These are phyloP conservation scores for Onychostruthus taczanowskii DNA, from an alignment of 2,113 vertebrate species.

Conservation along the genomic window DNA sequence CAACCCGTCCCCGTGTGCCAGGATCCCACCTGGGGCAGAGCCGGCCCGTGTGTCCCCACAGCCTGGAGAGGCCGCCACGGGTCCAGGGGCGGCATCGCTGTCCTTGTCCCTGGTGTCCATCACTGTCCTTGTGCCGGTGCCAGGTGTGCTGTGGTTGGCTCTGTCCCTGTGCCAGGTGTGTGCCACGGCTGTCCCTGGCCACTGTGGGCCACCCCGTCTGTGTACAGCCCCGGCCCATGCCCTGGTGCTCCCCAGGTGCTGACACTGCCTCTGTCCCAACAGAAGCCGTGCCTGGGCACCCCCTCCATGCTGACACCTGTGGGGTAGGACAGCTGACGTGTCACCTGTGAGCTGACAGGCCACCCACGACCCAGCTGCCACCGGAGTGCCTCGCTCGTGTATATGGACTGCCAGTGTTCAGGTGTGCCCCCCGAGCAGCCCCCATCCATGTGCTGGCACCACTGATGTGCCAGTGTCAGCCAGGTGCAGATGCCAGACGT, in stretches of 20 bases:
- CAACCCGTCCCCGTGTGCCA: background rate
- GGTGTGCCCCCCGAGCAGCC: background rate
- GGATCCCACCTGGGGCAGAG: accelerated
- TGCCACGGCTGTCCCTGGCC: no score
- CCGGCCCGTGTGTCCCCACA: background rate
- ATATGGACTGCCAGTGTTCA: background rate
- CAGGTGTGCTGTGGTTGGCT: no score
- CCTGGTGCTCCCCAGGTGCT: background rate
- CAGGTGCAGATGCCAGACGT: accelerated
- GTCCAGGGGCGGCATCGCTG: no score
- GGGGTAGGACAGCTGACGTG: accelerated
- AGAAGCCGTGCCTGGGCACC: accelerated
- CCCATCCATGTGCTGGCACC: background rate
- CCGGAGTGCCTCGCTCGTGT: accelerated
- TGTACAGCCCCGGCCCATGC: accelerated
- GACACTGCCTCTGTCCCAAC: background rate
- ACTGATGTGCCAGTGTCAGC: accelerated
- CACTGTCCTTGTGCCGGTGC: background rate
- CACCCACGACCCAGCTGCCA: accelerated
- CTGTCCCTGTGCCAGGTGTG: background rate
- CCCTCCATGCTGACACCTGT: accelerated
- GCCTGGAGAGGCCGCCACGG: background rate
- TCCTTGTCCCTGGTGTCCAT: no score
- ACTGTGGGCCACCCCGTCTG: accelerated
- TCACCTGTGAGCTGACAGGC: background rate